A percentile compares a stretch with the other conserved stretches of the same genome.
These are phyloP conservation scores for Elgonia sp. DNA, from an alignment of 2,888 invertebrate genomes.

Conservation along the genomic window DNA sequence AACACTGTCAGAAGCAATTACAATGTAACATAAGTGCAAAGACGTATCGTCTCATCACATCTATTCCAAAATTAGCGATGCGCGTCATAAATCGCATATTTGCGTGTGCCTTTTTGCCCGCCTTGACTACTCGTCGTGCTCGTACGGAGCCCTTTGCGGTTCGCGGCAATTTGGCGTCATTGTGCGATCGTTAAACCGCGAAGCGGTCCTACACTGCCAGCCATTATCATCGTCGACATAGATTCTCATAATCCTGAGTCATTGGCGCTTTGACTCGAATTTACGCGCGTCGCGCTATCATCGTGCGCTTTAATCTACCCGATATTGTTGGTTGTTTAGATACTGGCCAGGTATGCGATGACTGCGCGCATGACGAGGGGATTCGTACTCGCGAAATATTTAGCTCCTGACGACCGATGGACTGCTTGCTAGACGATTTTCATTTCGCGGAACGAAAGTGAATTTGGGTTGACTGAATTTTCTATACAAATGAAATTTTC, in stretches of 20 bases:
- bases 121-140: slow-evolving; percentile 48
- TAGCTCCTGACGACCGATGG: slow-evolving; percentile 47
- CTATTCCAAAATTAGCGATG: slow-evolving; percentile 72
- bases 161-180: slow-evolving; percentile 76
- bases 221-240: slow-evolving; percentile 69
- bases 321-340: slow-evolving; percentile 72
- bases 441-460: slow-evolving; percentile 6
- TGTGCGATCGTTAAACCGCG: slow-evolving; percentile 75
- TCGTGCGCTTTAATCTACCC: slow-evolving; percentile 72
- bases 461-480: slow-evolving; percentile 50
- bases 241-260: slow-evolving; percentile 76
- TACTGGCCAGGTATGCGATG: slow-evolving; percentile 67
- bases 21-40: slow-evolving; percentile 63
- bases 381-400: slow-evolving; percentile 60
- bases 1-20: slow-evolving; percentile 33
- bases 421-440: slow-evolving; percentile 42
- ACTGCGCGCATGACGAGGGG: slow-evolving; percentile 69
- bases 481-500: no score
- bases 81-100: slow-evolving; percentile 69
- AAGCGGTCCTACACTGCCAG: slow-evolving; percentile 57
- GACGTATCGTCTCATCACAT: slow-evolving; percentile 65
- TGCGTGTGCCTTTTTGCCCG: slow-evolving; percentile 59
- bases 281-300: slow-evolving; percentile 65
- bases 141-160: slow-evolving; percentile 59
- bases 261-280: slow-evolving; percentile 71